A percentile compares a stretch with the other conserved stretches of the same genome.
phyloP scores from a whole-genome alignment of 2,888 invertebrate species.

The Dryobotodes eremita region DNA sequence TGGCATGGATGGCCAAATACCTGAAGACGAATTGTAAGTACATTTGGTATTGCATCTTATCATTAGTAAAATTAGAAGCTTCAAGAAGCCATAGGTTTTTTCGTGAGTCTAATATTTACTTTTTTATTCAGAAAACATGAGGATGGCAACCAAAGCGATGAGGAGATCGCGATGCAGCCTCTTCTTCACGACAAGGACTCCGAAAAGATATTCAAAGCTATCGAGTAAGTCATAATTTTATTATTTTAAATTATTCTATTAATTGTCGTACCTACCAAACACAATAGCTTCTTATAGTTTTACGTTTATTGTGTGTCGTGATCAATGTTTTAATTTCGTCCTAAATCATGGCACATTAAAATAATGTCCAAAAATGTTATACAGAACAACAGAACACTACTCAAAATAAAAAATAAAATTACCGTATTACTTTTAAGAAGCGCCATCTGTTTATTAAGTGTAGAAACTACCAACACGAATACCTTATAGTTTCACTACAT shows the following conservation, averaged over 20 bases:
- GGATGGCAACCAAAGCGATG: slow-evolving; percentile 91
- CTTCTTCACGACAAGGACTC: slow-evolving; percentile 92
- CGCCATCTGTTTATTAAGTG: slow-evolving; percentile 33
- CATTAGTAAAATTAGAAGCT: neutral
- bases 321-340: slow-evolving; percentile 67
- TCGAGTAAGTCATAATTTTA: slow-evolving; percentile 91
- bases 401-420: neutral
- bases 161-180: slow-evolving; percentile 94
- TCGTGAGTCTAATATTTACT: neutral
- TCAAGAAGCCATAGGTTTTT: neutral
- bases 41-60: neutral
- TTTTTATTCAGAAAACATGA: slow-evolving; percentile 79
- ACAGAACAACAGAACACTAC: slow-evolving; percentile 70
- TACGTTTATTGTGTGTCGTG: slow-evolving; percentile 72
- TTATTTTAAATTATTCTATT: slow-evolving; percentile 24
- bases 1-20: slow-evolving; percentile 87
- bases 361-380: slow-evolving; percentile 69
- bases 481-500: slow-evolving; percentile 13
- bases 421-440: neutral
- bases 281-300: slow-evolving; percentile 59
- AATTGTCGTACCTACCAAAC: slow-evolving; percentile 45
- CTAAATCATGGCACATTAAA: slow-evolving; percentile 89
- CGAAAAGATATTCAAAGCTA: slow-evolving; percentile 92
- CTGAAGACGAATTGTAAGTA: slow-evolving; percentile 85
- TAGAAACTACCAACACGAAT: neutral